Percentiles rank a stretch among this genome's conserved stretches.
Evolutionary conservation across 2,113 vertebrate genomes (phyloP).

Genomic region (Xiphias gladius): DNA sequence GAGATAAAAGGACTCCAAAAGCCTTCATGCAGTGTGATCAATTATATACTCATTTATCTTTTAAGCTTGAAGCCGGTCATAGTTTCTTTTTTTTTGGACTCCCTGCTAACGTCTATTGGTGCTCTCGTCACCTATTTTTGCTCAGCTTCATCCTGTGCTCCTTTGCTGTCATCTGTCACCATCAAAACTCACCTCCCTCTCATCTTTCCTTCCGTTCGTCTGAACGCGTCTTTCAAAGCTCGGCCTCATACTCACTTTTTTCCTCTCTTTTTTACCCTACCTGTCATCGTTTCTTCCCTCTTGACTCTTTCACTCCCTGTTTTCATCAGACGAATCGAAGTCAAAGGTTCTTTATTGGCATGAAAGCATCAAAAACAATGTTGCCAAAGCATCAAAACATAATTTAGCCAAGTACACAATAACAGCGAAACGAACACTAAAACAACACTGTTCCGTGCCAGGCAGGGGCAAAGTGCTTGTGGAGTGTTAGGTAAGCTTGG

Average conservation of each 20-base stretch:
- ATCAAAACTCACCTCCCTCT: neutral
- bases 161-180: neutral
- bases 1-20: neutral
- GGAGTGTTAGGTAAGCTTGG: no score
- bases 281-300: neutral
- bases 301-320: neutral
- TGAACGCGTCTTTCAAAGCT: neutral
- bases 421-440: no score
- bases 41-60: slow-evolving; percentile 21
- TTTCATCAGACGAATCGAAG: neutral
- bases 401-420: no score
- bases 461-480: no score
- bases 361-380: no score
- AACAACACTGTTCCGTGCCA: no score
- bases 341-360: no score
- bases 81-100: neutral
- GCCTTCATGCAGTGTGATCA: slow-evolving; percentile 8
- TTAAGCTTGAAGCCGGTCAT: slow-evolving; percentile 11
- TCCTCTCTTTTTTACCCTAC: neutral
- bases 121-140: neutral
- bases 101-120: neutral
- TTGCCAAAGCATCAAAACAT: no score
- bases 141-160: neutral
- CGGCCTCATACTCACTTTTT: neutral
- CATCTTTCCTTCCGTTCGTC: neutral